Percentiles rank a stretch among this genome's conserved stretches.
These are phyloP conservation scores for Picathartes gymnocephalus DNA, from an alignment of 2,113 vertebrate species.

Conservation along the genomic window DNA sequence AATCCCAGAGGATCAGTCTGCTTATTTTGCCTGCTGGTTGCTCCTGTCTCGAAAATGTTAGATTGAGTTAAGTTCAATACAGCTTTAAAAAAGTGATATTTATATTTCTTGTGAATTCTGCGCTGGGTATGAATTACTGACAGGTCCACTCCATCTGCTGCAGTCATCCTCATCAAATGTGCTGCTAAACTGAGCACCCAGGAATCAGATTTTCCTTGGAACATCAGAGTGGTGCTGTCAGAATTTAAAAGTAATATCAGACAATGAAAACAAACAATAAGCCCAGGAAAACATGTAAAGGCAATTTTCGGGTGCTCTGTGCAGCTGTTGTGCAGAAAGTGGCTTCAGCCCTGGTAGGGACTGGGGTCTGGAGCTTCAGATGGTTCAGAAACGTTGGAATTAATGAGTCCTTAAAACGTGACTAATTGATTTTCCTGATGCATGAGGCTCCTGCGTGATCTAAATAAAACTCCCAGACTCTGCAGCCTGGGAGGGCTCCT, in stretches of 20 bases:
- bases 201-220: constrained; percentile 14
- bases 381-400: neutral
- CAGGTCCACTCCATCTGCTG: constrained; percentile 20
- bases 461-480: neutral
- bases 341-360: neutral
- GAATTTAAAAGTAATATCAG: neutral
- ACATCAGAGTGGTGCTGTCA: neutral
- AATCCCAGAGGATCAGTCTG: neutral
- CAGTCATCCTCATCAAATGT: neutral
- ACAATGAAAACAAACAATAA: constrained; percentile 20
- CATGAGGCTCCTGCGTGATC: neutral
- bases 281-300: neutral
- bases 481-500: neutral
- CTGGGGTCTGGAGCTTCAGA: neutral
- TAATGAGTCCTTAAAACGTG: neutral
- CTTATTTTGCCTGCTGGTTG: neutral
- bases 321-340: neutral
- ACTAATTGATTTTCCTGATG: neutral
- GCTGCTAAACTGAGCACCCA: neutral
- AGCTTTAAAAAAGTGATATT: neutral
- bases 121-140: neutral
- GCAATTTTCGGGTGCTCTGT: neutral
- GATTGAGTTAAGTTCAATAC: neutral
- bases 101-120: neutral
- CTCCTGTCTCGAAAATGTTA: neutral